A percentile compares a stretch with the other conserved stretches of the same genome.
Conservation (phyloP, 1,140 invertebrate genomes). For the Cylas formicarius region DNA sequence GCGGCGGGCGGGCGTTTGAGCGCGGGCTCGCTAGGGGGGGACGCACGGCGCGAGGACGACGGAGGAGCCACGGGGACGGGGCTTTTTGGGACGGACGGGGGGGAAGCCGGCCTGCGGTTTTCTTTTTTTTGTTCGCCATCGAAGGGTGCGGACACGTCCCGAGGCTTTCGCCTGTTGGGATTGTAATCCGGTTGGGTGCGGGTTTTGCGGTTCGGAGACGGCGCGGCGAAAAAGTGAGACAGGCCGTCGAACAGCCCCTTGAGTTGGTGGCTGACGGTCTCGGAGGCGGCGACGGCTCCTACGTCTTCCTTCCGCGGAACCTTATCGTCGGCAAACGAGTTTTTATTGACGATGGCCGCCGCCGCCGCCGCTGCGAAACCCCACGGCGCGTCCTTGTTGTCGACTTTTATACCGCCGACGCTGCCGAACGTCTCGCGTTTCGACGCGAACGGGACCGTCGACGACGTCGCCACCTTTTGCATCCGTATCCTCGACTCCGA, state of each 20-base stretch:
- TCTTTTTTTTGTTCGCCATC: conserved; percentile 14
- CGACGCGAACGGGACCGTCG: conserved; percentile 12
- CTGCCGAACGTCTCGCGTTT: conserved; percentile 45
- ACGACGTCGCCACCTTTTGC: conserved; percentile 24
- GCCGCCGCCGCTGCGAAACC: conserved; percentile 63
- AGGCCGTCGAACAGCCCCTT: conserved; percentile 76
- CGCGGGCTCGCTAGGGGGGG: conserved; percentile 9
- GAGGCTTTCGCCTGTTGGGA: conserved; percentile 43
- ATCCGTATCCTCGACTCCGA: conserved; percentile 23
- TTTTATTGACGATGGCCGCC: conserved; percentile 33
- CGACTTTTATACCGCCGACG: conserved; percentile 42
- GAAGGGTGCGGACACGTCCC: too few species aligned
- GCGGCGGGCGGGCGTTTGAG: conserved; percentile 17
- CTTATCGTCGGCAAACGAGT: conserved; percentile 18
- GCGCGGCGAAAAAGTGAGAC: conserved; percentile 72
- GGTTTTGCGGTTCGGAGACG: conserved; percentile 42
- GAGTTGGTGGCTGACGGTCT: too few species aligned
- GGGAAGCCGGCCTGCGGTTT: neutral
- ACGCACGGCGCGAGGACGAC: too few species aligned
- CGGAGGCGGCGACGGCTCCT: conserved; percentile 43
- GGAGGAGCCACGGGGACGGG: conserved; percentile 12
- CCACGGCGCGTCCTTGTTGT: conserved; percentile 57
- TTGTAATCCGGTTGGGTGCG: conserved; percentile 47
- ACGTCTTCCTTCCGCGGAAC: conserved; percentile 15
- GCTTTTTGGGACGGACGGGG: conserved; percentile 9